A percentile compares a stretch with the other conserved stretches of the same genome.
Conservation (phyloP, 2,113 vertebrate genomes). For the Cranoglanis bouderius region DNA sequence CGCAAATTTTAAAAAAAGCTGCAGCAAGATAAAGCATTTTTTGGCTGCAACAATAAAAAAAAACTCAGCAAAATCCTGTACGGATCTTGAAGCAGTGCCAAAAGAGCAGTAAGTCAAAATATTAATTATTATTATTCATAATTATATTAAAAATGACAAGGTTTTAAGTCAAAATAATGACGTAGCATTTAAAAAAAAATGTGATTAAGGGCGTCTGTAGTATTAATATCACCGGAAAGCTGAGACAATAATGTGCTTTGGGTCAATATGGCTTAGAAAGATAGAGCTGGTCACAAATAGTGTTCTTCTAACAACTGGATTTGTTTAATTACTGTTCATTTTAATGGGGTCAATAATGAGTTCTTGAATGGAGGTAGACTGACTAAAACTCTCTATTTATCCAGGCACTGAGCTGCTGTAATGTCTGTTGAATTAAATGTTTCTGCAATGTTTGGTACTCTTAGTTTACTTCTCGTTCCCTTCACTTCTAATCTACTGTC, state of each 20-base stretch:
- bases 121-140: no score
- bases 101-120: neutral
- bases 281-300: neutral
- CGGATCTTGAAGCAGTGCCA: neutral
- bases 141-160: neutral
- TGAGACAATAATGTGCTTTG: neutral
- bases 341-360: neutral
- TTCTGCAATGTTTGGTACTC: neutral
- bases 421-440: conserved; percentile 7
- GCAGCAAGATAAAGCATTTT: no score
- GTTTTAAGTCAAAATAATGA: neutral
- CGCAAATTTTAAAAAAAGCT: no score
- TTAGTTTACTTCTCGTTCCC: neutral
- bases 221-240: neutral
- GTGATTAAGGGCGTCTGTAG: neutral
- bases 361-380: neutral
- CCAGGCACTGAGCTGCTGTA: neutral
- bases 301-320: neutral
- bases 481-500: neutral
- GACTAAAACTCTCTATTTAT: neutral
- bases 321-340: conserved; percentile 21
- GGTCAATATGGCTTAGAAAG: neutral
- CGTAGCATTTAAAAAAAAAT: neutral
- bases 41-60: no score
- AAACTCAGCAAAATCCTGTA: no score